Evolutionary conservation across 2,797 vertebrate genomes (phyloP).

Genomic region (Merluccius polli): DNA sequence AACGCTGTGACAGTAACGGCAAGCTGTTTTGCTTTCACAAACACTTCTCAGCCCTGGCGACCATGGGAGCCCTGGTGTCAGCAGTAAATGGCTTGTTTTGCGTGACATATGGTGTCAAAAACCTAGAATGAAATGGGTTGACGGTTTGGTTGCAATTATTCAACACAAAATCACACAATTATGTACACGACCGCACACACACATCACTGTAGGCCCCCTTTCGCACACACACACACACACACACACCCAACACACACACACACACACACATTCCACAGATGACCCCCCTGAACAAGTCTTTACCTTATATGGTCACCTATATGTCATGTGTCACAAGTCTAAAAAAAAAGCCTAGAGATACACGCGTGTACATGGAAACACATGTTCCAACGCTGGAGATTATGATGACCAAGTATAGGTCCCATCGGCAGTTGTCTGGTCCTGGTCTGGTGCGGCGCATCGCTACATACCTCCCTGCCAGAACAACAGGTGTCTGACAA

Average conservation of each 20-base stretch:
- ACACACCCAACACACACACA: background rate
- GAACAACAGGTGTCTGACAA: conserved; percentile 68
- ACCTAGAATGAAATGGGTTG: conserved; percentile 41
- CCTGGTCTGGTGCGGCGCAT: conserved; percentile 50
- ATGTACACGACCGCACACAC: conserved; percentile 17
- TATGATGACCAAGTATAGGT: conserved; percentile 61
- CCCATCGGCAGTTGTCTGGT: conserved; percentile 46
- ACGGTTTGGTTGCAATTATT: conserved; percentile 46
- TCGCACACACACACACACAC: background rate
- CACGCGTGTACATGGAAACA: conserved; percentile 2
- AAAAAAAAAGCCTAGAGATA: background rate
- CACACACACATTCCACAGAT: background rate
- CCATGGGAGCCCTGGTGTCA: conserved; percentile 62
- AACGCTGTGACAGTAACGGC: conserved; percentile 41
- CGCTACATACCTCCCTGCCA: conserved; percentile 52
- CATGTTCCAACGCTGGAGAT: conserved; percentile 37
- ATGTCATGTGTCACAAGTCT: background rate
- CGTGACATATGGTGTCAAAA: conserved; percentile 58
- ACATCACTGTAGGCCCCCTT: background rate
- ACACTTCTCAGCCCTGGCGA: conserved; percentile 54
- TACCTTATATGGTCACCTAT: background rate
- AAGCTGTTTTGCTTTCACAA: conserved; percentile 58
- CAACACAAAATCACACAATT: conserved; percentile 28
- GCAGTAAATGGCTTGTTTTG: conserved; percentile 62
- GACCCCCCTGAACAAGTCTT: background rate